A percentile compares a stretch with the other conserved stretches of the same genome.
Evolutionary conservation across 2,888 invertebrate genomes (phyloP).

Genomic region (Eristalinus aeneus): DNA sequence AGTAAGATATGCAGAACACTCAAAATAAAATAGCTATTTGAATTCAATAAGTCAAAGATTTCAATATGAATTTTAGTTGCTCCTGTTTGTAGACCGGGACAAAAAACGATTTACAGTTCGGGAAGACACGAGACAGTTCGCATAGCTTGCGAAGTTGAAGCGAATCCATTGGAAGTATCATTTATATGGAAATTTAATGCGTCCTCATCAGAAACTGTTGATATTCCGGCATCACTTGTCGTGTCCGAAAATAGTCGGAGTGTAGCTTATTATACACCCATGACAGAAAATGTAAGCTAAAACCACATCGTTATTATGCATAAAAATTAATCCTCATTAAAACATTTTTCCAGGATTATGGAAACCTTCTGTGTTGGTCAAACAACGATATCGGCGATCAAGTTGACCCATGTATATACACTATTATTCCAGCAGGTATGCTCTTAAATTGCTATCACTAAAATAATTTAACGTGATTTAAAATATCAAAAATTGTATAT

Average conservation of each 20-base stretch:
- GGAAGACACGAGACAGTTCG: slow-evolving; percentile 86
- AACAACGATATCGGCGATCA: slow-evolving; percentile 88
- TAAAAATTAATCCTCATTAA: neutral
- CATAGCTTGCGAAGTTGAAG: slow-evolving; percentile 88
- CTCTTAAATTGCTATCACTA: too few species aligned
- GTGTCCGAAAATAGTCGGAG: slow-evolving; percentile 85
- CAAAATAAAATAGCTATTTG: neutral
- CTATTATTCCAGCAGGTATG: slow-evolving; percentile 88
- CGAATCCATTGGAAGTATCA: slow-evolving; percentile 86
- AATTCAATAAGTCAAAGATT: neutral
- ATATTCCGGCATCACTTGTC: slow-evolving; percentile 85
- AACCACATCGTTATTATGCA: slow-evolving; percentile 67
- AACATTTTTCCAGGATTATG: slow-evolving; percentile 83
- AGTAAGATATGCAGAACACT: slow-evolving; percentile 75
- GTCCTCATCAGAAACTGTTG: slow-evolving; percentile 84
- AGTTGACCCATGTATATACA: slow-evolving; percentile 87
- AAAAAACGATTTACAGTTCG: slow-evolving; percentile 87
- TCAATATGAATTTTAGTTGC: slow-evolving; percentile 82
- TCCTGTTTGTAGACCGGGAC: slow-evolving; percentile 87
- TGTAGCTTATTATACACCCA: slow-evolving; percentile 86
- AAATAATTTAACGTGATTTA: too few species aligned
- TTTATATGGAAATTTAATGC: slow-evolving; percentile 91
- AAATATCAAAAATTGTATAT: too few species aligned
- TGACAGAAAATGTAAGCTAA: slow-evolving; percentile 84
- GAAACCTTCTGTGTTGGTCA: slow-evolving; percentile 88